Evolutionary conservation across 2,113 vertebrate genomes (phyloP).

Genomic region (Cyprinodon brontotheroides): DNA sequence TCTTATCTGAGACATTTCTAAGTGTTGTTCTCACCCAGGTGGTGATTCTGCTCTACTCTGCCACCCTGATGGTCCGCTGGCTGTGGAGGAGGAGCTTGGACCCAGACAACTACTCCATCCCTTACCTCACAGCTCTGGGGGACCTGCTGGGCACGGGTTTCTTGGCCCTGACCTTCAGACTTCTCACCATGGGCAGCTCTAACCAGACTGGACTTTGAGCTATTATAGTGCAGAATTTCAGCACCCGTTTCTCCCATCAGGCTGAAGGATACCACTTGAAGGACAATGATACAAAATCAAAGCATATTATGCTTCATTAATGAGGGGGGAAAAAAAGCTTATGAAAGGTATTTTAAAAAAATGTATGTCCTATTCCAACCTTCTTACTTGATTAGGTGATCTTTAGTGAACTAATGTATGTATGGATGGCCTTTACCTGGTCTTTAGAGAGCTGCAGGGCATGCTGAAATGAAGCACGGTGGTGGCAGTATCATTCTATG

Average conservation of each 20-base stretch:
- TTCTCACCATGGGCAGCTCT: conserved; percentile 31
- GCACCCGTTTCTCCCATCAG: neutral
- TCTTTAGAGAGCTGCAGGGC: no score
- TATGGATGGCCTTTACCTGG: no score
- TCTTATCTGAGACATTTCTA: neutral
- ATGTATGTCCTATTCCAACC: no score
- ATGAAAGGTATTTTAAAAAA: no score
- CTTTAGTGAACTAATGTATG: no score
- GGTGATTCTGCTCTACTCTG: conserved; percentile 83
- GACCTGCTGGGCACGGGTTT: conserved; percentile 91
- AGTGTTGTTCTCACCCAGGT: conserved; percentile 76
- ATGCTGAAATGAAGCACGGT: no score
- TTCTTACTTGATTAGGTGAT: no score
- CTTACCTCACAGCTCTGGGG: conserved; percentile 93
- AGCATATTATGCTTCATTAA: no score
- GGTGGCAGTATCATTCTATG: no score
- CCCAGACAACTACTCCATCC: conserved; percentile 93
- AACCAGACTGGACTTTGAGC: conserved; percentile 22
- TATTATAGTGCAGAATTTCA: neutral
- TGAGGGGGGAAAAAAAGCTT: no score
- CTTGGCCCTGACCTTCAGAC: conserved; percentile 86
- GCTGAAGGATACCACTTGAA: conserved; percentile 5
- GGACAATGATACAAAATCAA: neutral
- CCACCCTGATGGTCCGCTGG: conserved; percentile 84
- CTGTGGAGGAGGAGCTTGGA: conserved; percentile 87